phyloP scores from a whole-genome alignment of 2,113 vertebrate species.

The Hucho hucho region DNA sequence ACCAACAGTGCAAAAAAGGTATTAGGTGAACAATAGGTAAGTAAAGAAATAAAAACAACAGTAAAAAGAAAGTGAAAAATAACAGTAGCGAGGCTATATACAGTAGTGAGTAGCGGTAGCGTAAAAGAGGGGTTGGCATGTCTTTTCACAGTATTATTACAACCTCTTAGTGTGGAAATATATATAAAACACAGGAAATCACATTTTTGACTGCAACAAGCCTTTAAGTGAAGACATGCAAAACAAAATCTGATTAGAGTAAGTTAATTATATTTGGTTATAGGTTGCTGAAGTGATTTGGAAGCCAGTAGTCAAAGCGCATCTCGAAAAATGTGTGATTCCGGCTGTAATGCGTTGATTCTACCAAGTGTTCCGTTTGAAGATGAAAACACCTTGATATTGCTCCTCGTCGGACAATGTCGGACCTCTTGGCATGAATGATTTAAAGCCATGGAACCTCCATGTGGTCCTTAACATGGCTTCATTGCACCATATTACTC shows the following conservation, averaged over 20 bases:
- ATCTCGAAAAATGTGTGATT: not conserved
- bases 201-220: not conserved
- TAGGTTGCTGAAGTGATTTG: not conserved
- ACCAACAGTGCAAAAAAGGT: too few relatives aligned
- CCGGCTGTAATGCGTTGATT: not conserved
- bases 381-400: not conserved
- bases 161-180: too few relatives aligned
- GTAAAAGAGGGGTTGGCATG: too few relatives aligned
- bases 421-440: not conserved
- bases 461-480: too few relatives aligned
- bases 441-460: not conserved
- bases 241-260: not conserved
- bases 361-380: not conserved
- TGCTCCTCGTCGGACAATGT: not conserved
- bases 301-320: not conserved
- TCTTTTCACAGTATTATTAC: too few relatives aligned
- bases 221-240: not conserved
- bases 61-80: too few relatives aligned
- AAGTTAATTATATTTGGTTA: not conserved
- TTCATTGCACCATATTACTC: too few relatives aligned
- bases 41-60: too few relatives aligned
- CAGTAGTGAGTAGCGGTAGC: too few relatives aligned
- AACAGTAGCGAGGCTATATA: too few relatives aligned
- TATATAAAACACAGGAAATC: not conserved
- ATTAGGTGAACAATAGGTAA: too few relatives aligned